These are phyloP conservation scores for Collichthys lucidus DNA, from an alignment of 2,113 vertebrate genomes.

Conservation along the genomic window DNA sequence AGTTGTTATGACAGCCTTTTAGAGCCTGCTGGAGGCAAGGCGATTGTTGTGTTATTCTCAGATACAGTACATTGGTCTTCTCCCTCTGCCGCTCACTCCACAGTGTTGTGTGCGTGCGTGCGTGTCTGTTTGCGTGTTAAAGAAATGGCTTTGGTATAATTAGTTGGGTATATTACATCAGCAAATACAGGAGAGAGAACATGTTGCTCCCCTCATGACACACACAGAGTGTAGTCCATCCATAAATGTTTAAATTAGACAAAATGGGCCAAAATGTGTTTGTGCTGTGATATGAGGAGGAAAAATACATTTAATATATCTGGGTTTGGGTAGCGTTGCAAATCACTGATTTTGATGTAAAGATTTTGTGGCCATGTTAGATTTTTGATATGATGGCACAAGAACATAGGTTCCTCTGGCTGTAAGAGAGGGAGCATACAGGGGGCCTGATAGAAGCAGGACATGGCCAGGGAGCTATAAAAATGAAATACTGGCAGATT, in stretches of 20 bases:
- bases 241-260: not conserved
- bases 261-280: not conserved
- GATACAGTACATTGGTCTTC: slow-evolving; percentile 32
- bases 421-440: not conserved
- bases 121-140: not conserved
- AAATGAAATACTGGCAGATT: too few species aligned
- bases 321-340: not conserved
- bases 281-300: not conserved
- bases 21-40: slow-evolving; percentile 32
- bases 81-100: not conserved
- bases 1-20: slow-evolving; percentile 53
- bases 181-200: slow-evolving; percentile 2
- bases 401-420: not conserved
- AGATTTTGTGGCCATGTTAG: not conserved
- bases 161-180: slow-evolving; percentile 5
- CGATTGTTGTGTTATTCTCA: slow-evolving; percentile 45
- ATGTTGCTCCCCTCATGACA: not conserved
- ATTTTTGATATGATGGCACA: not conserved
- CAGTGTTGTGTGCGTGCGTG: not conserved
- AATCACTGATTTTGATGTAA: not conserved
- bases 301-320: not conserved
- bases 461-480: not conserved
- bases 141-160: slow-evolving; percentile 11
- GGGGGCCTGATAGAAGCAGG: not conserved
- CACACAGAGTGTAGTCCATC: not conserved